Base-by-base conservation (phyloP, 2,113 vertebrate genomes). In the Coreoperca whiteheadi region DNA sequence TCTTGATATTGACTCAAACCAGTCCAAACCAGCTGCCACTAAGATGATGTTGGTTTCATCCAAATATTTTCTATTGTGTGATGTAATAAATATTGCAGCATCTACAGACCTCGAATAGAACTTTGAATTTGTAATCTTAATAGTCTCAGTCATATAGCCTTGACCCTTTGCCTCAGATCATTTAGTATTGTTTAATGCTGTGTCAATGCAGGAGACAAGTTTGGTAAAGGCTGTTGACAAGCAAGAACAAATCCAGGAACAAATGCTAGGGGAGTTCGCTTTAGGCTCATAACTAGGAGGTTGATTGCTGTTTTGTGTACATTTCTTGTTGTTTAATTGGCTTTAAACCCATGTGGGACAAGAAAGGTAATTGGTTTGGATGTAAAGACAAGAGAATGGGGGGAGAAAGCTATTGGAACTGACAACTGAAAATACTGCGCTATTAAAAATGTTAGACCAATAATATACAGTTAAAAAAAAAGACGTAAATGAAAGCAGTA, bases 281-380 rank as follows among this genome's bases (percentile, higher is more conserved):
- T 39, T 60, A 77, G 89, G 88, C 84, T 88, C 77, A 91, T 83
- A 88, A 87, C 80, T 28, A 76, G 77, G 83, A 76, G 82, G 69
- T 63, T 84, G 65, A 88, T 87, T 84, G 75, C 85, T 81, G 79
- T 83, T 90, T 87, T 92, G 82, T 89, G 88, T 87, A 83, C 77
- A 78, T 88, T 85, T 77, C 60, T 81, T 86, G 69, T 85, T 37
- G 14, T 90, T 86, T 90, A 90, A 87, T 91, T 88, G 79, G 84
- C 60, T 92, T 85, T 74, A 87, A 86, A 86, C 67, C 85, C 86
- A 59, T 39, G 77, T 82, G 88, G 88, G 75, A 79, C 61, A 25
- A 60, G 34, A 20, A 63, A 85, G 85, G 84, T 91, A 90, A 91
- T 89, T 87, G 74, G 78, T 84, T 90, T 54, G 65, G 76, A 88